Conservation (phyloP, 1,140 invertebrate genomes). For the Eulimnadia texana region DNA sequence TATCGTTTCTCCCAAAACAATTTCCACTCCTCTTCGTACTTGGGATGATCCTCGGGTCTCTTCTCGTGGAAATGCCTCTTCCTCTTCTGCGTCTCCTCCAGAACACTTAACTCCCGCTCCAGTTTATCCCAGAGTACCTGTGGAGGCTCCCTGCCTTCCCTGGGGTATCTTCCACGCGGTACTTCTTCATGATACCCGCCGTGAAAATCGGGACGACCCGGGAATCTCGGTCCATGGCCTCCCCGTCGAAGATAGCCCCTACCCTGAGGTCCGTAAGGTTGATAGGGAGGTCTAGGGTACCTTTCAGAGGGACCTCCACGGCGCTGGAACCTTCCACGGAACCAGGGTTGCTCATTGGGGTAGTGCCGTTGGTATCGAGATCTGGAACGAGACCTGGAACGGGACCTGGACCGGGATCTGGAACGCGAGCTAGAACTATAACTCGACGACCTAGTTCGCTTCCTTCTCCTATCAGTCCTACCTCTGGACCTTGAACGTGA, state of each 20-base stretch:
- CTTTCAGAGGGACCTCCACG: not conserved
- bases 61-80: slow-evolving; percentile 56
- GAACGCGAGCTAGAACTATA: not conserved
- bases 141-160: not conserved
- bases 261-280: too few species aligned
- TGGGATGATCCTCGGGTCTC: slow-evolving; percentile 70
- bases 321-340: not conserved
- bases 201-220: not conserved
- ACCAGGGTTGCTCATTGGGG: not conserved
- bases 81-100: slow-evolving; percentile 28
- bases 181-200: not conserved
- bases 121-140: slow-evolving; percentile 5
- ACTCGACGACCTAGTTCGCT: not conserved
- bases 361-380: not conserved
- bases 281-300: not conserved
- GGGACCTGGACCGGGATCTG: not conserved
- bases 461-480: not conserved
- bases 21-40: slow-evolving; percentile 74
- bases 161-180: too few species aligned
- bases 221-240: not conserved
- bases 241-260: too few species aligned
- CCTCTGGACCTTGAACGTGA: not conserved
- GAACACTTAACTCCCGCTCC: not conserved
- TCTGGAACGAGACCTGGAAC: not conserved
- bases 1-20: slow-evolving; percentile 57